These are phyloP conservation scores for Gari tellinella DNA, from an alignment of 2,888 invertebrate species.

Conservation along the genomic window DNA sequence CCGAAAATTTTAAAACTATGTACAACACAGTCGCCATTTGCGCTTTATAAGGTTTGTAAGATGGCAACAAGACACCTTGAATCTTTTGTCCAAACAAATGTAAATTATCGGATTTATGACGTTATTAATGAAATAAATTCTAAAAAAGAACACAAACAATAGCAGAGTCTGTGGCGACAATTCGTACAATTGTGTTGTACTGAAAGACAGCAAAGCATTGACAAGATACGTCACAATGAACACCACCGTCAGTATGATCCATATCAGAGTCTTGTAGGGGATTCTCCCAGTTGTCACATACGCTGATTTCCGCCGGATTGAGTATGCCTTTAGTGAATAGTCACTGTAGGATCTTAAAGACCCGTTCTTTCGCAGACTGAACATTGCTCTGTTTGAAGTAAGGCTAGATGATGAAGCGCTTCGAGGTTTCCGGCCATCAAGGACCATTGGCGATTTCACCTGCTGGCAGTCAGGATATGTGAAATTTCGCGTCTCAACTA, in stretches of 20 bases:
- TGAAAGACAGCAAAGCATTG: conserved; percentile 31
- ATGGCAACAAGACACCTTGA: conserved; percentile 20
- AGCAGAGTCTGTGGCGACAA: conserved; percentile 20
- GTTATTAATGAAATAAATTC: conserved; percentile 46
- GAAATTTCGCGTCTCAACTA: background rate
- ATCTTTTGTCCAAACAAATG: conserved; percentile 26
- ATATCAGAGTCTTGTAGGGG: conserved; percentile 45
- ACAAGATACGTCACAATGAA: conserved; percentile 42
- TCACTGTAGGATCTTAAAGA: background rate
- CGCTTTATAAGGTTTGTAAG: no score
- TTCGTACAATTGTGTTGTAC: conserved; percentile 13
- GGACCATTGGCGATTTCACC: background rate
- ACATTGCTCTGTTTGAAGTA: background rate
- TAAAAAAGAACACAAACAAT: conserved; percentile 27
- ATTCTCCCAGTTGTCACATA: conserved; percentile 14
- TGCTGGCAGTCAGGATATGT: background rate
- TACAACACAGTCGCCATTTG: no score
- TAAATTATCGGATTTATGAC: conserved; percentile 40
- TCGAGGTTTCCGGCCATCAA: background rate
- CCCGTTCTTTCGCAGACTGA: conserved; percentile 1
- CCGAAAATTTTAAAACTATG: no score
- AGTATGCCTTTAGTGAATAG: conserved; percentile 4
- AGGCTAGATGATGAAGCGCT: conserved; percentile 8
- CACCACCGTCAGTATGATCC: conserved; percentile 42
- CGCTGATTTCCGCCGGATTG: conserved; percentile 10